Conservation (phyloP, 2,888 invertebrate genomes). For the Drosophila aldrichi region DNA sequence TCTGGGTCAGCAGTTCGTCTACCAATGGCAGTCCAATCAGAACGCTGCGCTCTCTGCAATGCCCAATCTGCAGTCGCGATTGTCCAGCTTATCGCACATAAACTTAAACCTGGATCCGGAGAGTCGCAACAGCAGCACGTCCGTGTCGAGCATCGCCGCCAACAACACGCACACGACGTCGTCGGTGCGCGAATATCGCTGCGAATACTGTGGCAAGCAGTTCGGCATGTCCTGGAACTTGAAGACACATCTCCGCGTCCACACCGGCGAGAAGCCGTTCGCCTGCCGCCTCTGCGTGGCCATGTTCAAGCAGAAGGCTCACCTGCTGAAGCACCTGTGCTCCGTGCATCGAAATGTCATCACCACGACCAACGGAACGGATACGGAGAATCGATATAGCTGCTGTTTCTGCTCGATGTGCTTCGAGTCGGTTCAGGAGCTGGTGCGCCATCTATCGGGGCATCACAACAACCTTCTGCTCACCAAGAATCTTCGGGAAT, state of each 20-base stretch:
- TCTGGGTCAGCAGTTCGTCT: slow-evolving; percentile 86
- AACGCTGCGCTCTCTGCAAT: slow-evolving; percentile 81
- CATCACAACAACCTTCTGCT: slow-evolving; percentile 94
- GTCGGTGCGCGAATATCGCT: slow-evolving; percentile 93
- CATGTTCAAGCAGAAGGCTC: slow-evolving; percentile 96
- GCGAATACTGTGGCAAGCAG: slow-evolving; percentile 95
- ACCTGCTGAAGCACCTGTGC: slow-evolving; percentile 94
- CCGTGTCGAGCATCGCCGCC: slow-evolving; percentile 55
- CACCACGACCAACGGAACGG: slow-evolving; percentile 89
- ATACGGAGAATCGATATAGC: slow-evolving; percentile 91
- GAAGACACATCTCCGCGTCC: slow-evolving; percentile 94
- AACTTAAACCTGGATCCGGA: slow-evolving; percentile 71
- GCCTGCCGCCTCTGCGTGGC: slow-evolving; percentile 95
- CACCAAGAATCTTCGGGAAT: slow-evolving; percentile 94
- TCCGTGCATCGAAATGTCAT: slow-evolving; percentile 95
- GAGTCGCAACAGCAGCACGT: slow-evolving; percentile 62
- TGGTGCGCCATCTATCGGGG: slow-evolving; percentile 94
- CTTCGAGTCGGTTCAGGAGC: slow-evolving; percentile 94
- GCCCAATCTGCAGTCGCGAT: slow-evolving; percentile 80
- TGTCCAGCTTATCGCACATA: slow-evolving; percentile 80
- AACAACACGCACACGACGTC: slow-evolving; percentile 86
- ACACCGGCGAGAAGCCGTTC: slow-evolving; percentile 95
- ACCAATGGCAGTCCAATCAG: slow-evolving; percentile 84
- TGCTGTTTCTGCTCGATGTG: slow-evolving; percentile 95
- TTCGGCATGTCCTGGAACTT: slow-evolving; percentile 97